Conservation (phyloP, 1,140 invertebrate species). For the Lysiphlebus fabarum region DNA sequence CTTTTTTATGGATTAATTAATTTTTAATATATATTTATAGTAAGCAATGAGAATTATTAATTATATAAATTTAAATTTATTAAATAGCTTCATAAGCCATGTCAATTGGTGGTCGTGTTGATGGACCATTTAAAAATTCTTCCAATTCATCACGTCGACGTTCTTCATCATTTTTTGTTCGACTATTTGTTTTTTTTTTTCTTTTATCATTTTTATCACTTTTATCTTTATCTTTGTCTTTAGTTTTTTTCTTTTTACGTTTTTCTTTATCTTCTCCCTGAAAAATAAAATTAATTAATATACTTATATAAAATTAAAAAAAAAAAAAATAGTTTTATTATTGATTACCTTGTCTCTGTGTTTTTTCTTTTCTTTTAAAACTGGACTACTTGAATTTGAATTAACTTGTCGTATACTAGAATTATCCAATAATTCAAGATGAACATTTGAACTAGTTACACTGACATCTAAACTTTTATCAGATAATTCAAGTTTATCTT, state of each 20-base stretch:
- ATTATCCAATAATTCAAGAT: slow-evolving; percentile 55
- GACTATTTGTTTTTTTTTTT: slow-evolving; percentile 48
- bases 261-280: slow-evolving; percentile 60
- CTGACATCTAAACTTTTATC: slow-evolving; percentile 57
- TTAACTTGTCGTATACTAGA: slow-evolving; percentile 52
- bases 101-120: slow-evolving; percentile 49
- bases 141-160: slow-evolving; percentile 61
- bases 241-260: slow-evolving; percentile 51
- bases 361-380: slow-evolving; percentile 58
- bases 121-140: slow-evolving; percentile 64
- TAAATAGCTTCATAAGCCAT: slow-evolving; percentile 61
- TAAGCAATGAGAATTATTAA: slow-evolving; percentile 5
- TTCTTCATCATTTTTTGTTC: slow-evolving; percentile 44
- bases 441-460: slow-evolving; percentile 59
- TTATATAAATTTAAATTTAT: slow-evolving; percentile 11
- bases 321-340: not conserved
- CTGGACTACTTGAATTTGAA: slow-evolving; percentile 51
- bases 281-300: slow-evolving; percentile 29
- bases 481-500: slow-evolving; percentile 56
- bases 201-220: slow-evolving; percentile 48
- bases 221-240: slow-evolving; percentile 54
- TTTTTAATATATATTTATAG: slow-evolving; percentile 1
- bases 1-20: not conserved
- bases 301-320: slow-evolving; percentile 11
- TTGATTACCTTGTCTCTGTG: slow-evolving; percentile 56